Base-by-base conservation (phyloP, 2,113 vertebrate species). In the Cranoglanis bouderius region DNA sequence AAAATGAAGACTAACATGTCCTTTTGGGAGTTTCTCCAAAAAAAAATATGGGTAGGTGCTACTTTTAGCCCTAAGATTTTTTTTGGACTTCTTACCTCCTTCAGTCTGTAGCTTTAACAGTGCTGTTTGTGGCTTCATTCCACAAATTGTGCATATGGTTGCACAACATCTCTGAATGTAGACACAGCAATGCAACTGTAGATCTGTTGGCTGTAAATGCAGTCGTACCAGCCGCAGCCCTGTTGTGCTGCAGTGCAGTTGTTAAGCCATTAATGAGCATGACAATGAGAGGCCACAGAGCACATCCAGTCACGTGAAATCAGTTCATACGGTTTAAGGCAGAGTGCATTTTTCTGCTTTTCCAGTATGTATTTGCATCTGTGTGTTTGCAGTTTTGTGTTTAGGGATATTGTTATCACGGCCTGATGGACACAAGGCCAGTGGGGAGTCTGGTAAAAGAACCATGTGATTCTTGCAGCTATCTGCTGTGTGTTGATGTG, bases 201-300 rank as follows among this genome's bases (percentile, higher is more conserved):
- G 77, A 89, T 84, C 85, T 43, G 67, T 67, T 65, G 57, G 35
- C 57, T 53, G 21, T 53, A 82, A 86, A 63, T 82, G 55, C 8
- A 82, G 81, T 40, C 12, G 12, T 40, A 82, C 35, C 32, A 59
- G 81, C 38, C n/a, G 35, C 88, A 55, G 53, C 78, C 40, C 81
- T 53, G 78, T 35, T 55, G 51, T 57, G n/a, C 78, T 82, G 51
- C 78, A 57, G 24, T 57, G 80, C 46, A 53, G 85, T 84, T 84
- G 81, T 67, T 90, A 43, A 74, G 57, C 12, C 32, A 78, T 67
- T 18, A 87, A 84, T 74, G 38, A 82, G 75, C 65, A 7, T 85
- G 63, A 88, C 40, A 90, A 38, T 38, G 49, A 65, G 65, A 21
- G 29, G 65, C 38, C 65, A 80, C 81, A 72, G 26, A 55, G 16